Base-by-base conservation (phyloP, 2,888 invertebrate genomes). In the Nymphalis urticae region DNA sequence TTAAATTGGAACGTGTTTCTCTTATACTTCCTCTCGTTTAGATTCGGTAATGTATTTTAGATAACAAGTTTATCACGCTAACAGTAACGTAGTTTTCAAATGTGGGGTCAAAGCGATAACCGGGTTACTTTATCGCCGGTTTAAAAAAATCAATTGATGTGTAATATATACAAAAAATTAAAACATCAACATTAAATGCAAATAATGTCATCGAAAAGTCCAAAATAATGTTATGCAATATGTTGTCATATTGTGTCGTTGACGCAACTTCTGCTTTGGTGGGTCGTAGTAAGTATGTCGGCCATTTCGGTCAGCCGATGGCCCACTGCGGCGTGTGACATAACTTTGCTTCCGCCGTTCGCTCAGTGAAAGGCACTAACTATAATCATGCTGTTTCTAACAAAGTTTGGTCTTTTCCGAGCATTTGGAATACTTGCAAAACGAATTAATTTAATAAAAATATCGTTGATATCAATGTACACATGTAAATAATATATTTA, bases 251-350 rank as follows among this genome's bases (percentile, higher is more conserved):
- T 80, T 80, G 74, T 69, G 69, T 73, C 74, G 83, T 85, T 89
- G 90, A 89, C 88, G 90, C 88, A 89, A 90, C 83, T 81, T 80
- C 85, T 89, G 88, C 89, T 90, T 90, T 89, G 88, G 87, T 87
- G 85, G 87, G 86, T 88, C 88, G 88, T 82, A 84, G 85, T 88
- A 92, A 92, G 90, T 91, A 84, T 91, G 91, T 84, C 91, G 87
- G 81, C 81, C 85, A 90, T 90, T 86, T 84, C 90, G 90, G 90
- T 89, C 90, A 89, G 84, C 82, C 83, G 86, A 85, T 91, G 91
- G 85, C 90, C 90, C 87, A 90, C 82, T 88, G 83, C 82, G 73
- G 77, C 51, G 58, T 51, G 51, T 92, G 90, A 91, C 88, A 89
- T 91, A 92, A 92, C 85, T 64, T 79, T 83, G 89, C 90, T 90